Percentiles rank a stretch among this genome's conserved stretches.
Evolutionary conservation across 2,888 invertebrate genomes (phyloP).

Genomic region (Branchipolynoe longqiensis): DNA sequence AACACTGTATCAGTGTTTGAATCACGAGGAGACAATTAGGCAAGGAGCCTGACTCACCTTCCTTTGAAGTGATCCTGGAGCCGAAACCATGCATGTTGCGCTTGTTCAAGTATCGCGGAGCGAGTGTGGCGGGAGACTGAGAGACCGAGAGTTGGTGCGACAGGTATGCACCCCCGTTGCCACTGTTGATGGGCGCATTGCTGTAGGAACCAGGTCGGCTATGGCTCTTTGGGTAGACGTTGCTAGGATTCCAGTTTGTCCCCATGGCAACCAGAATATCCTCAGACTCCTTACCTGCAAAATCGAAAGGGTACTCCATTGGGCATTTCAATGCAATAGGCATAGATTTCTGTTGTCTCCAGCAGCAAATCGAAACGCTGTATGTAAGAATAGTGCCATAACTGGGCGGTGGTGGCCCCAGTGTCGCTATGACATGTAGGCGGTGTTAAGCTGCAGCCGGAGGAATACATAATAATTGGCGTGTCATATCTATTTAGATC

Average conservation of each 20-base stretch:
- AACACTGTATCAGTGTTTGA: too few species aligned
- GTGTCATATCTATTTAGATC: too few species aligned
- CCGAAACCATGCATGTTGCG: background rate
- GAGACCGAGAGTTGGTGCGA: constrained; percentile 39
- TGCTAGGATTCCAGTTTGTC: constrained; percentile 60
- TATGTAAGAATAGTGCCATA: too few species aligned
- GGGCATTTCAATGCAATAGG: background rate
- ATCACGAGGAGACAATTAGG: too few species aligned
- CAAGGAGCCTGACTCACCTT: background rate
- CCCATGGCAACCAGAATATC: constrained; percentile 61
- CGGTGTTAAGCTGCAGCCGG: too few species aligned
- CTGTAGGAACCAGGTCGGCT: constrained; percentile 32
- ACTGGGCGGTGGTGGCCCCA: too few species aligned
- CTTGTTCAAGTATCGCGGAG: background rate
- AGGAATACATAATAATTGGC: too few species aligned
- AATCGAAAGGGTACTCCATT: background rate
- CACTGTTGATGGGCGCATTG: background rate
- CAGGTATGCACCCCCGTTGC: constrained; percentile 1
- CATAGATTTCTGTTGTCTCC: background rate
- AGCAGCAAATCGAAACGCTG: too few species aligned
- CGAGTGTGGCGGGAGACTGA: constrained; percentile 16
- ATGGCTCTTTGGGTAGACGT: constrained; percentile 25
- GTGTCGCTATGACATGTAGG: too few species aligned
- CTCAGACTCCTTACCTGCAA: constrained; percentile 35
- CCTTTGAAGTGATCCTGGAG: constrained; percentile 11